Evolutionary conservation across 2,797 vertebrate species (phyloP), one percentile per base, ranked within the genome.

Genomic region (Tapirus indicus): DNA sequence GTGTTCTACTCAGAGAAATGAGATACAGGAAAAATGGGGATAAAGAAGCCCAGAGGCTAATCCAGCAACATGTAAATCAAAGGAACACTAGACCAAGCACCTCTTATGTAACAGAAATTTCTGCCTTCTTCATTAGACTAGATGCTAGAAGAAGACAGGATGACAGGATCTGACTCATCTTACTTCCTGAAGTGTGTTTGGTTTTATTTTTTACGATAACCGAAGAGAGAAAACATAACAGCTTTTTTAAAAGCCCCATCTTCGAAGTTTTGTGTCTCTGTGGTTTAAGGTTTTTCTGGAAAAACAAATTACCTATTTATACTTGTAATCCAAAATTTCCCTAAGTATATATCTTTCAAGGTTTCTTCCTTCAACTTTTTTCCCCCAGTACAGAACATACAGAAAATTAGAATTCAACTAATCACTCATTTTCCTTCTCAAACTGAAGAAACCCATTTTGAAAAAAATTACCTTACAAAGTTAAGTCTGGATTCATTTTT

Each of bases 401-500:
- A 83, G 44, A 75, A 91, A 91, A 83, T 84, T 69, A 93, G 44
- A 87, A 88, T 47, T 74, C 71, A 96, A 78, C 56, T 87, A 90
- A 95, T 89, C 41, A 91, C 14, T 62, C 27, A 88, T 84, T 96
- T 92, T 92, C 41, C 68, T 8, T 14, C 18, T 91, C 25, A 94
- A 94, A 95, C 29, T 32, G 3, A 75, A 56, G 52, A 87, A 94
- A 86, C 25, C 1, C 75, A 32, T 79, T 91, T 75, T n/a, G 52
- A 35, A 35, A 56, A 80, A 69, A 79, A 77, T 74, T 29, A 83
- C 21, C n/a, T 86, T 82, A 74, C 14, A 71, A 54, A 79, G 52
- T 32, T 97, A 84, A 93, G 41, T n/a, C 49, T 79, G 52, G 38
- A 86, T 88, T 95, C 78, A 41, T 92, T 96, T 94, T 79, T 79